Conservation (phyloP, 1,140 invertebrate genomes). For the Drosophila orena region DNA sequence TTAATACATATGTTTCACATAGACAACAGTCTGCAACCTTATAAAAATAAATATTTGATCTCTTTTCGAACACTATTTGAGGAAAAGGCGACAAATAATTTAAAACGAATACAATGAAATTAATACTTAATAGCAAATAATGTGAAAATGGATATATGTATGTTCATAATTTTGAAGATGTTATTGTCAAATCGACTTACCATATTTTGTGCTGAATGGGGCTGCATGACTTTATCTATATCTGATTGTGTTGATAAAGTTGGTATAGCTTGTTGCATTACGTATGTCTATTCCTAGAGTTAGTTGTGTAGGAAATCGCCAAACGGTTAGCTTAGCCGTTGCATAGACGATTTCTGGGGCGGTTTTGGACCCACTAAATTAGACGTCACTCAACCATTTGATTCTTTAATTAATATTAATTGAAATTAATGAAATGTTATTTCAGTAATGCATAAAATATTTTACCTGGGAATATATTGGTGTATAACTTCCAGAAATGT, state of each 20-base stretch:
- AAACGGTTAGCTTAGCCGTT: conserved; percentile 36
- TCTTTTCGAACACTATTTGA: background rate
- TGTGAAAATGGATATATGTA: no score
- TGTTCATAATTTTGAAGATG: background rate
- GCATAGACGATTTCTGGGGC: conserved; percentile 54
- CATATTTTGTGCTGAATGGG: conserved; percentile 77
- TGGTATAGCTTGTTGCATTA: conserved; percentile 72
- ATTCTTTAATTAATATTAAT: conserved; percentile 19
- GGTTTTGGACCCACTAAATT: conserved; percentile 36
- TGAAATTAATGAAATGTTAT: background rate
- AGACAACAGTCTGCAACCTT: background rate
- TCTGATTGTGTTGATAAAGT: conserved; percentile 60
- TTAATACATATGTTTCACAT: background rate
- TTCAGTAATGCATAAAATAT: background rate
- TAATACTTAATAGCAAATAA: background rate
- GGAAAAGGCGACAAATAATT: background rate
- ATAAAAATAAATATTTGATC: background rate
- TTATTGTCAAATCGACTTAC: conserved; percentile 35
- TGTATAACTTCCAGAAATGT: conserved; percentile 1
- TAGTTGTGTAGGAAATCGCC: conserved; percentile 37
- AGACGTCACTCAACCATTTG: conserved; percentile 71
- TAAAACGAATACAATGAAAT: background rate
- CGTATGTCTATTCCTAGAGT: conserved; percentile 32
- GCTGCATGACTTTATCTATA: conserved; percentile 74
- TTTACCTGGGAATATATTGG: conserved; percentile 8